These are phyloP conservation scores for Marisa cornuarietis DNA, from an alignment of 1,140 invertebrate genomes.

Conservation along the genomic window DNA sequence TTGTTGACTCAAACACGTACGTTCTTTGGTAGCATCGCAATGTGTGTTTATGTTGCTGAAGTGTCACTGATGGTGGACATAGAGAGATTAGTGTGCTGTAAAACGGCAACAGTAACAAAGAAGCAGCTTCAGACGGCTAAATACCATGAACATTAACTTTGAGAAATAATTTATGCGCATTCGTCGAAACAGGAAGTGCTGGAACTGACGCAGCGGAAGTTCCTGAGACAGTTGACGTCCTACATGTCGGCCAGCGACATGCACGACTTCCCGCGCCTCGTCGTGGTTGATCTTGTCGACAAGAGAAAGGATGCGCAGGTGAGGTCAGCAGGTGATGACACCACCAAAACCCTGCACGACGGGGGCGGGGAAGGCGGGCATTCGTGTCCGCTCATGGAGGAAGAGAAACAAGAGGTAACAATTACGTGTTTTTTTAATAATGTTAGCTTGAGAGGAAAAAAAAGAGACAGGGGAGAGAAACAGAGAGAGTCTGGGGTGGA, in stretches of 20 bases:
- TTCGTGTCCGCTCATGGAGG: background rate
- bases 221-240: slow-evolving; percentile 48
- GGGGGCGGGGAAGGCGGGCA: background rate
- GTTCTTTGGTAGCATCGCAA: background rate
- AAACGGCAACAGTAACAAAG: background rate
- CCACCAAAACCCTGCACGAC: background rate
- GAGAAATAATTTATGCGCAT: background rate
- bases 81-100: no score
- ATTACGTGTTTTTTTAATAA: no score
- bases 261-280: slow-evolving; percentile 44
- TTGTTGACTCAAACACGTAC: no score
- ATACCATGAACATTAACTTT: background rate
- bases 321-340: background rate
- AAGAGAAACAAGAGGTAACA: slow-evolving; percentile 19
- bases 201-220: slow-evolving; percentile 56
- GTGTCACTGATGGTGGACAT: background rate
- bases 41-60: background rate
- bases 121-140: background rate
- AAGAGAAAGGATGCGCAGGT: slow-evolving; percentile 12
- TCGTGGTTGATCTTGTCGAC: slow-evolving; percentile 42
- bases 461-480: no score
- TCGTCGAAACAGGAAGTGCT: slow-evolving; percentile 50
- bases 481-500: no score
- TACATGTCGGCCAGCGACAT: slow-evolving; percentile 38
- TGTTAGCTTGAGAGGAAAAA: background rate